Evolutionary conservation across 1,140 invertebrate genomes (phyloP), one percentile per base, ranked within the genome.

Genomic region (Leptopilina clavipes): DNA sequence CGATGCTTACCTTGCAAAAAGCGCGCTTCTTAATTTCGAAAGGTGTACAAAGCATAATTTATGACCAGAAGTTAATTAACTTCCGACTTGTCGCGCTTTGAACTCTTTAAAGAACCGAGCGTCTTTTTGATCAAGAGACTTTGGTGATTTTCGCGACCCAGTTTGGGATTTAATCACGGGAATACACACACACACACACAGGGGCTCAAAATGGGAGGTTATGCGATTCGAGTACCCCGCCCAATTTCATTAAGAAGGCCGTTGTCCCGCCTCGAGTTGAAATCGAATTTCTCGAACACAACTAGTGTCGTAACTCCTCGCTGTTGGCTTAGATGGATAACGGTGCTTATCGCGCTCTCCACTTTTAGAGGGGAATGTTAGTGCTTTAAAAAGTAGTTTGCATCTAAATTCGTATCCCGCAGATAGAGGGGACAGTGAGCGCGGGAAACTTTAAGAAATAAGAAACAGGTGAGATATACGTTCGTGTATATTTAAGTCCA

Each of bases 361-460:
- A 65, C 22, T 65, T 65, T 65, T 3, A 22, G 59, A 3, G 59
- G 59, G 22, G 59, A 22, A 65, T n/a, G 59, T 65, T 65, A 37
- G 59, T 65, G 22, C 59, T 65, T 65, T 65, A 37, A 65, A 65
- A 37, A 65, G 59, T 65, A 65, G 59, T 65, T 65, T 65, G 59
- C 59, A 65, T 65, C 59, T 31, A 65, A 31, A 65, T 37, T 31
- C 59, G 59, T 65, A 65, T 22, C 12, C 25, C 25, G 12, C 3
- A 12, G 9, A 48, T 25, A 31, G 18, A 11, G 7, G 14, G 25
- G 12, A n/a, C 12, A 65, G 12, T 65, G 59, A 5, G 37, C 9
- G 8, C 2, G 37, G 22, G 25, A n/a, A n/a, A 31, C 25, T n/a
- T 65, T 65, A 14, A 37, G 59, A 65, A 65, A 19, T 19, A n/a